Evolutionary conservation across 2,888 invertebrate species (phyloP).

Genomic region (Nomada lathburiana): DNA sequence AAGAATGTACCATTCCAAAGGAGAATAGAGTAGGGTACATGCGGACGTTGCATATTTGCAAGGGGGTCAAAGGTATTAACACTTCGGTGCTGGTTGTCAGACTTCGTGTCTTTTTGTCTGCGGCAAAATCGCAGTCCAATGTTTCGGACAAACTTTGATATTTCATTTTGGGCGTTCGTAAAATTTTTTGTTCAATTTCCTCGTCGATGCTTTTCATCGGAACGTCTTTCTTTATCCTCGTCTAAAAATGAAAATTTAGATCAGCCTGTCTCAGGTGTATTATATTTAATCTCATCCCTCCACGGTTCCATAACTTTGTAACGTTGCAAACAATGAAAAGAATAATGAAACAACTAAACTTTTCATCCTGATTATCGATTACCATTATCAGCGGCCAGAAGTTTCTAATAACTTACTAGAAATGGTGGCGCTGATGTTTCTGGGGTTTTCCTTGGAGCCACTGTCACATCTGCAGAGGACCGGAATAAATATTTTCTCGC

Average conservation of each 20-base stretch:
- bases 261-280: not conserved
- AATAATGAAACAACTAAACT: not conserved
- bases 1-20: constrained; percentile 75
- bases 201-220: not conserved
- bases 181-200: constrained; percentile 28
- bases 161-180: constrained; percentile 30
- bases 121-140: not conserved
- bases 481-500: not conserved
- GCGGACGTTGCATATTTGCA: constrained; percentile 82
- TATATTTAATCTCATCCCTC: not conserved
- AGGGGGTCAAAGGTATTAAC: constrained; percentile 81
- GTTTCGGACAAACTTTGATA: constrained; percentile 7
- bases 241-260: not conserved
- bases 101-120: not conserved
- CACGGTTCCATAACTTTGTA: too few relatives aligned
- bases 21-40: constrained; percentile 80
- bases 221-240: not conserved
- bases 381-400: too few relatives aligned
- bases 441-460: not conserved
- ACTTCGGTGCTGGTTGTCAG: constrained; percentile 25
- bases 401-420: not conserved
- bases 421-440: not conserved
- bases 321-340: too few relatives aligned
- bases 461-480: not conserved
- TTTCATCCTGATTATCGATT: too few relatives aligned